phyloP scores from a whole-genome alignment of 2,797 vertebrate species.

The Oophaga sylvatica region DNA sequence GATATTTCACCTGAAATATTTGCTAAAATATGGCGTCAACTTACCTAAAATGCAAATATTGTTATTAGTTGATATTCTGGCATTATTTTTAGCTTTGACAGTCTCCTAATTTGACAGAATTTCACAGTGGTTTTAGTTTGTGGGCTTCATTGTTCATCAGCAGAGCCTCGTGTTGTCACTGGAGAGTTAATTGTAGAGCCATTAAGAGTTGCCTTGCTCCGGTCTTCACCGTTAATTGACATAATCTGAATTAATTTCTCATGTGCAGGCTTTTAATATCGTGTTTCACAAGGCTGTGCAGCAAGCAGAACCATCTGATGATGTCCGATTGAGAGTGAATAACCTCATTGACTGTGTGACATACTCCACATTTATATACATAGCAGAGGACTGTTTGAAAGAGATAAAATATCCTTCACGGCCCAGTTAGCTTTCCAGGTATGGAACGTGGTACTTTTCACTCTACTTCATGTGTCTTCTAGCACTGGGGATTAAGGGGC shows the following conservation, averaged over 20 bases:
- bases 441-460: conserved; percentile 28
- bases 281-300: conserved; percentile 83
- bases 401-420: conserved; percentile 80
- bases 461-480: not conserved
- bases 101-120: not conserved
- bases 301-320: conserved; percentile 73
- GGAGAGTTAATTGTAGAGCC: conserved; percentile 36
- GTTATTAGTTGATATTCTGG: not conserved
- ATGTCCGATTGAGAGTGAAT: conserved; percentile 74
- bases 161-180: not conserved
- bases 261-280: conserved; percentile 77
- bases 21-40: not conserved
- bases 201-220: conserved; percentile 45
- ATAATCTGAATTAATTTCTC: conserved; percentile 68
- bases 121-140: not conserved
- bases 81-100: not conserved
- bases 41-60: not conserved
- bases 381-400: conserved; percentile 80
- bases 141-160: not conserved
- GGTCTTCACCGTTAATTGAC: conserved; percentile 56
- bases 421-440: conserved; percentile 79
- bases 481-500: not conserved
- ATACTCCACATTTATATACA: conserved; percentile 79
- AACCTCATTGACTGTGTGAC: conserved; percentile 76
- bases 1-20: not conserved